Base-by-base conservation (phyloP, 2,113 vertebrate species). In the Aspiorhynchus laticeps region DNA sequence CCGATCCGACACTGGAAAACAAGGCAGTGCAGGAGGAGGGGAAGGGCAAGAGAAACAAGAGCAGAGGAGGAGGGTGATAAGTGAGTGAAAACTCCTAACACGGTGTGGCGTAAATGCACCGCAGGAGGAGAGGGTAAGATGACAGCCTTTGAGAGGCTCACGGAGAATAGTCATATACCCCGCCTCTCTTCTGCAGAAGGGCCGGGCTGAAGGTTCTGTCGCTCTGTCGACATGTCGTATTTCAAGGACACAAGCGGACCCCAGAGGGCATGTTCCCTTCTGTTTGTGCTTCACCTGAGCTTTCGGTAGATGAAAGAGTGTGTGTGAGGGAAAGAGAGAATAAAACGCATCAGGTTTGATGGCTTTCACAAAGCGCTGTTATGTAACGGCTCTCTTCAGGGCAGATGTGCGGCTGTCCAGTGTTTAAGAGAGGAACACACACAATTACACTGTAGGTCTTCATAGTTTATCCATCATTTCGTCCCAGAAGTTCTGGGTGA, bases 281-380 rank as follows among this genome's bases (percentile, higher is more conserved):
- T 79, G 4, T n/a, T 26, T 1, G 24, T 8, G 21, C 10, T 74
- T 56, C 31, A 73, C 67, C 48, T 56, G 83, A 26, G 46, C 63
- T 1, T 46, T 82, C 41, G 17, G 36, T 43, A 28, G 19, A 80
- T 15, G 7, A 65, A 81, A 65, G 33, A 9, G 33, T 43, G 38
- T 28, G 26, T 48, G 38, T 17, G 74, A 31, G n/a, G 14, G 36
- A 46, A 28, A 33, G 19, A 38, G 28, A 14, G 48, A 28, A 69
- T 79, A 36, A 53, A n/a, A 17, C 1, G 31, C 53, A 84, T 31
- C 36, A 63, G 83, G 53, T 36, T 87, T 61, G n/a, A 38, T 59
- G 82, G 83, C 69, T 81, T 69, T 51, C 83, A 83, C 78, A 85
- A 41, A 87, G 75, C 38, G 41, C 65, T 59, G 26, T 88, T 87